phyloP scores from a whole-genome alignment of 2,113 vertebrate species.

The Labeo rohita region DNA sequence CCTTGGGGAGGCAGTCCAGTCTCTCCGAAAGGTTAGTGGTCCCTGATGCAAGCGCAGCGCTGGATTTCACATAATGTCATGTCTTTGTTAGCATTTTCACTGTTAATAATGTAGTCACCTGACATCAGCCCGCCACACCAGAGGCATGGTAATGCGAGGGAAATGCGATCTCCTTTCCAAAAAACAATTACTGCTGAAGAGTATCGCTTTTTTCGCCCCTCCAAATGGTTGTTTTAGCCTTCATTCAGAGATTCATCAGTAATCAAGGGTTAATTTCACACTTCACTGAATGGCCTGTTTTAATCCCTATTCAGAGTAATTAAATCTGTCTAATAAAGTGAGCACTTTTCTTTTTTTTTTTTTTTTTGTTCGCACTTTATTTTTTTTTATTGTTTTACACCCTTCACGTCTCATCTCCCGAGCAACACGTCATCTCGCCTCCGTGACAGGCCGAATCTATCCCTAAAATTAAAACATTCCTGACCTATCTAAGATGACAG shows the following conservation, averaged over 20 bases:
- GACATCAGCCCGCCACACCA: conserved; percentile 56
- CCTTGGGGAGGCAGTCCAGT: conserved; percentile 63
- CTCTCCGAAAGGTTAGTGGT: conserved; percentile 71
- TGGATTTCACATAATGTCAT: conserved; percentile 71
- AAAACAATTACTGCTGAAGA: conserved; percentile 66
- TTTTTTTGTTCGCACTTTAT: conserved; percentile 86
- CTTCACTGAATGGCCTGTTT: conserved; percentile 93
- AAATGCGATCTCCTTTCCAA: conserved; percentile 59
- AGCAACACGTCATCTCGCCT: conserved; percentile 89
- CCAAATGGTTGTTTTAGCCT: conserved; percentile 69
- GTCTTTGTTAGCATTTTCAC: conserved; percentile 67
- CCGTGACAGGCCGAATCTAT: conserved; percentile 96
- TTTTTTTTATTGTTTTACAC: conserved; percentile 89
- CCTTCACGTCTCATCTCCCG: conserved; percentile 96
- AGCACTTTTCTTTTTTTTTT: conserved; percentile 83
- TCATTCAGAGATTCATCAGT: conserved; percentile 77
- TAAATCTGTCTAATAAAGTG: conserved; percentile 99
- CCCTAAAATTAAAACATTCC: conserved; percentile 99
- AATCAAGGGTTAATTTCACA: conserved; percentile 99
- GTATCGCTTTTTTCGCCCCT: neutral
- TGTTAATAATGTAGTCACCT: conserved; percentile 71
- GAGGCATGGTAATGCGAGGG: conserved; percentile 58
- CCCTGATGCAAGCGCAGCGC: conserved; percentile 73
- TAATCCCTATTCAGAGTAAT: conserved; percentile 99
- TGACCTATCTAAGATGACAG: conserved; percentile 91